These are phyloP conservation scores for Cuculus canorus DNA, from an alignment of 2,797 vertebrate species.

Conservation along the genomic window DNA sequence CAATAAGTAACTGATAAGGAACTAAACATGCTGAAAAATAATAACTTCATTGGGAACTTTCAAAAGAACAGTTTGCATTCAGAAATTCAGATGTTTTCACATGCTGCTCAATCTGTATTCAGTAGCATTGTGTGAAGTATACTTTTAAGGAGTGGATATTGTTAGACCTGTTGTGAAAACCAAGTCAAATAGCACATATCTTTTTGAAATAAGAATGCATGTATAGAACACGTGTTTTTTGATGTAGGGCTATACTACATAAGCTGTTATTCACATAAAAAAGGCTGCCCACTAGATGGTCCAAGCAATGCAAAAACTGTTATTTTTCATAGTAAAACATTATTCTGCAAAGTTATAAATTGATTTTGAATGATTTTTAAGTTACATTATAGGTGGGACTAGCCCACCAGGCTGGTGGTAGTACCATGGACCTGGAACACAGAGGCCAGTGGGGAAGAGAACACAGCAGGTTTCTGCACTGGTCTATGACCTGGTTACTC, in stretches of 20 bases:
- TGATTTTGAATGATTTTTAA: neutral
- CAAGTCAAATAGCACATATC: slow-evolving; percentile 1
- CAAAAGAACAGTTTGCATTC: neutral
- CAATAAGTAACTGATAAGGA: neutral
- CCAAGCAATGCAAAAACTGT: neutral
- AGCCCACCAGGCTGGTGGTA: neutral
- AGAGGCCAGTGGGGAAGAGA: neutral
- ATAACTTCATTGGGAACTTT: slow-evolving; percentile 7
- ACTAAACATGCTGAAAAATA: slow-evolving; percentile 40
- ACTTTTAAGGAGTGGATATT: neutral
- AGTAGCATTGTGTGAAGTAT: neutral
- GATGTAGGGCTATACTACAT: neutral
- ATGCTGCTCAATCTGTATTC: neutral
- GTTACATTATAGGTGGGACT: neutral
- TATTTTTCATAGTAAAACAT: neutral
- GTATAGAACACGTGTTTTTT: neutral
- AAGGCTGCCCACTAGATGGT: neutral
- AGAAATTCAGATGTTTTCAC: slow-evolving; percentile 13
- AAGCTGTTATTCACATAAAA: neutral
- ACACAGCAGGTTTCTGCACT: neutral
- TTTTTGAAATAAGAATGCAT: neutral
- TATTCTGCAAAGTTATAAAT: neutral
- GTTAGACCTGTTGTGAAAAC: neutral
- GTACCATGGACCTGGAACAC: neutral
- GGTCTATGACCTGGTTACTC: neutral